Conservation (phyloP, 1,140 invertebrate genomes). For the Whitmania pigra region DNA sequence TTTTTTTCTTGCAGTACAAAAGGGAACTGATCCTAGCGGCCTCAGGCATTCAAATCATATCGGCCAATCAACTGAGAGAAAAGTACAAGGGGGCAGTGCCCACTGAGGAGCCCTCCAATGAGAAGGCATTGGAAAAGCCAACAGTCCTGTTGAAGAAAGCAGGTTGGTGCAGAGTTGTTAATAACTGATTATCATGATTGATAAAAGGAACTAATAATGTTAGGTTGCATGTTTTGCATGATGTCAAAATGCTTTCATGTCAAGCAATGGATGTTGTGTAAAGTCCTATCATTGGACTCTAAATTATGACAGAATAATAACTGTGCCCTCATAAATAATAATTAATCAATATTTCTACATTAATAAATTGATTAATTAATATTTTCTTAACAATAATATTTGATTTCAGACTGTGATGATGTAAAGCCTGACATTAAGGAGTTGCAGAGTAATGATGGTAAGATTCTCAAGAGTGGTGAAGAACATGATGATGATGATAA, state of each 20-base stretch:
- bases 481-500: constrained; percentile 22
- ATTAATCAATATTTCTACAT: no score
- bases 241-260: no score
- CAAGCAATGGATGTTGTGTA: no score
- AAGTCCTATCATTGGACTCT: no score
- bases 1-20: constrained; percentile 31
- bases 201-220: no score
- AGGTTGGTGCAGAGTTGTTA: no score
- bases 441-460: neutral
- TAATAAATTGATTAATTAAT: no score
- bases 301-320: no score
- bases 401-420: neutral
- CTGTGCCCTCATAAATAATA: no score
- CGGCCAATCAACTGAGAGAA: constrained; percentile 31
- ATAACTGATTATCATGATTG: no score
- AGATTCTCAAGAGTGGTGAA: constrained; percentile 19
- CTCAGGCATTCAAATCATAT: constrained; percentile 37
- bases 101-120: neutral
- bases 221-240: no score
- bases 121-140: neutral
- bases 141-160: no score
- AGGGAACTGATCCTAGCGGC: constrained; percentile 35
- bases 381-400: constrained; percentile 10
- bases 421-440: constrained; percentile 13
- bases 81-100: constrained; percentile 23